Evolutionary conservation across 2,888 invertebrate species (phyloP).

Genomic region (Heliconius erato): DNA sequence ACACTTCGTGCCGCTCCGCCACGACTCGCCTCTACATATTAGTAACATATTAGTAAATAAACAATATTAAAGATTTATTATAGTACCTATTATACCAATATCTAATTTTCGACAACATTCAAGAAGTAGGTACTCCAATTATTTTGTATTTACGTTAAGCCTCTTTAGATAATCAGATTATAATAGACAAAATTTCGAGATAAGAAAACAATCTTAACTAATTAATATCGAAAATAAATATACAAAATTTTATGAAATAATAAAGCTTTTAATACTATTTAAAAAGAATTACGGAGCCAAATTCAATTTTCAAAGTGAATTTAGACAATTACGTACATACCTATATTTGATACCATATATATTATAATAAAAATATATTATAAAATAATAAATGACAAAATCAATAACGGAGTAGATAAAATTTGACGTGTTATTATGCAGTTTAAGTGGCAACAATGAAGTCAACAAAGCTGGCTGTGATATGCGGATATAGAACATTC

Average conservation of each 20-base stretch:
- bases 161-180: background rate
- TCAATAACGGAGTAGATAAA: background rate
- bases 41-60: background rate
- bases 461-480: constrained; percentile 97
- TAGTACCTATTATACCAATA: background rate
- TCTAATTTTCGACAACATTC: background rate
- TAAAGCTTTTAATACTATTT: background rate
- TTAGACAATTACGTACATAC: constrained; percentile 2
- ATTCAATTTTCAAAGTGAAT: background rate
- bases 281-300: background rate
- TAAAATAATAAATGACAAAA: background rate
- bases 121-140: background rate
- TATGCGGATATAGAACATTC: constrained; percentile 90
- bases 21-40: too few species aligned
- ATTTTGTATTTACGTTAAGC: background rate
- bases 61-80: background rate
- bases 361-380: background rate
- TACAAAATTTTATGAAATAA: background rate
- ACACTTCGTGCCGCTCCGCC: too few species aligned
- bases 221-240: background rate
- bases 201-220: background rate
- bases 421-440: background rate
- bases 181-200: background rate
- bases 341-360: background rate
- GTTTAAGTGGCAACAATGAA: constrained; percentile 49